A percentile compares a stretch with the other conserved stretches of the same genome.
phyloP scores from a whole-genome alignment of 2,113 vertebrate genomes.

The Hypomesus transpacificus region DNA sequence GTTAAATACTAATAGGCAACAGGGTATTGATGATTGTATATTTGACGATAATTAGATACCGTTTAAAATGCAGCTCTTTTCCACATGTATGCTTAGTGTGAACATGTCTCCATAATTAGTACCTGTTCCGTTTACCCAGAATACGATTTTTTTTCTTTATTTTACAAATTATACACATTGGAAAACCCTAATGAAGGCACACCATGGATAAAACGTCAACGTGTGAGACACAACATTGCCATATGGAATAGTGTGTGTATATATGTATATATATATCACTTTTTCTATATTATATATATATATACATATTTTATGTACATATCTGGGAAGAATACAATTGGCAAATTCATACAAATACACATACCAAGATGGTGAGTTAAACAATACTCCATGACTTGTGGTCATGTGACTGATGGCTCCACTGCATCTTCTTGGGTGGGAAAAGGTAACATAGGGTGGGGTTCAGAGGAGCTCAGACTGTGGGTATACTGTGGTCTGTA shows the following conservation, averaged over 20 bases:
- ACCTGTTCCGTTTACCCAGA: conserved; percentile 67
- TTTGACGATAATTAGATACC: conserved; percentile 57
- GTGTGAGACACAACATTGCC: conserved; percentile 58
- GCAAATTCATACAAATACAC: conserved; percentile 6
- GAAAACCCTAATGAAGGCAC: conserved; percentile 81
- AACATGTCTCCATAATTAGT: conserved; percentile 67
- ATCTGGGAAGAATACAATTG: conserved; percentile 4
- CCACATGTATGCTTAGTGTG: conserved; percentile 46
- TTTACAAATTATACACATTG: conserved; percentile 74
- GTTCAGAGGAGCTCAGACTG: too few relatives aligned
- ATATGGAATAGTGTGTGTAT: not conserved
- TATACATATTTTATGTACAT: conserved; percentile 55
- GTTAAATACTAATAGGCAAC: conserved; percentile 72
- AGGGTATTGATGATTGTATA: conserved; percentile 68
- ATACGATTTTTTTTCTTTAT: conserved; percentile 41
- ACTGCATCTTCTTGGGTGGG: not conserved
- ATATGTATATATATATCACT: conserved; percentile 36
- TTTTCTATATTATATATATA: conserved; percentile 53
- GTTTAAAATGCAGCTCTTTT: conserved; percentile 39
- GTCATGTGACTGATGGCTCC: conserved; percentile 37
- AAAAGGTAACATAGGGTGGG: too few relatives aligned
- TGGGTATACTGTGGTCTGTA: too few relatives aligned
- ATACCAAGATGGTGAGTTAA: conserved; percentile 4
- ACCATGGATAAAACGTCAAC: conserved; percentile 72
- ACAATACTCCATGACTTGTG: not conserved